phyloP scores from a whole-genome alignment of 1,140 invertebrate species.

The Chionoecetes opilio region DNA sequence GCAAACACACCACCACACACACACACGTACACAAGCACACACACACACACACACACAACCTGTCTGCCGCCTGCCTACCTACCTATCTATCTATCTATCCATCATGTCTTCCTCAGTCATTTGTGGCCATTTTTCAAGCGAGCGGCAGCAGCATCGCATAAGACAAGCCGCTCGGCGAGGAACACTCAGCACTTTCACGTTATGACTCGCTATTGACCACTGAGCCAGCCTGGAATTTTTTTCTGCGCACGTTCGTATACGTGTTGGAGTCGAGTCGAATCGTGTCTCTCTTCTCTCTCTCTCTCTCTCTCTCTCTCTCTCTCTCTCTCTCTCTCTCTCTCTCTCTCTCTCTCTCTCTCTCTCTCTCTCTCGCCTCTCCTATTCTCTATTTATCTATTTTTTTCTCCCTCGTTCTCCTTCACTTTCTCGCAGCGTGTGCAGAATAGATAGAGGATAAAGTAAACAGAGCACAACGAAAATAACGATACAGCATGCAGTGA shows the following conservation, averaged over 20 bases:
- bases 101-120: not conserved
- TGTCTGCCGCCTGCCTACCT: too few relatives aligned
- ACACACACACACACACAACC: not conserved
- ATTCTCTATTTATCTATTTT: not conserved
- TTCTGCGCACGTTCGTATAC: not conserved
- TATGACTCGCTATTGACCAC: not conserved
- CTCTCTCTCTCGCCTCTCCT: not conserved
- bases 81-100: not conserved
- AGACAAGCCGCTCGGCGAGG: not conserved
- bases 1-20: not conserved
- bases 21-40: not conserved
- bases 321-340: not conserved
- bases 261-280: not conserved
- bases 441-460: not conserved
- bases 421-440: not conserved
- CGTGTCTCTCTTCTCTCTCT: too few relatives aligned
- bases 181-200: not conserved
- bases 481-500: not conserved
- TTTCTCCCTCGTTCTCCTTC: not conserved
- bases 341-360: not conserved
- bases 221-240: not conserved
- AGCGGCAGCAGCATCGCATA: not conserved
- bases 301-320: too few relatives aligned
- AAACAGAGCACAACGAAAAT: not conserved
- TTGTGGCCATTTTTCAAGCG: conserved; percentile 19